Conservation (phyloP, 2,888 invertebrate species). For the Lumbricus terrestris region DNA sequence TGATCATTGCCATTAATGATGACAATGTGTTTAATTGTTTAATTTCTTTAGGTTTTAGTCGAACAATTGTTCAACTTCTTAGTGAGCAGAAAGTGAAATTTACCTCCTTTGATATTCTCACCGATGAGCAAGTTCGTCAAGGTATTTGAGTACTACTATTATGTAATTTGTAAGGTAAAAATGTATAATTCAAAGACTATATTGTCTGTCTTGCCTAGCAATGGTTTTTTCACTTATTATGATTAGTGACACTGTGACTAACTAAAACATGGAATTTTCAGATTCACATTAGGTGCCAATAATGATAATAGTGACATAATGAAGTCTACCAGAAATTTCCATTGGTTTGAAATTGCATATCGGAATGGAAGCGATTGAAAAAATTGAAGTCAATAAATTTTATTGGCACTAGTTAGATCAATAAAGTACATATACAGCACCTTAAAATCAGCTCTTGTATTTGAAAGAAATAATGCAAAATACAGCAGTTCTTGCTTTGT, state of each 20-base stretch:
- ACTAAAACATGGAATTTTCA: background rate
- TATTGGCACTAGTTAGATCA: background rate
- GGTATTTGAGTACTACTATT: conserved; percentile 43
- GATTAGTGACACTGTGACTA: background rate
- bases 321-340: background rate
- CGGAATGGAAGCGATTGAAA: background rate
- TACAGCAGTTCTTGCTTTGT: no score
- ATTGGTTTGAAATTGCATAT: no score
- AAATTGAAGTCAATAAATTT: background rate
- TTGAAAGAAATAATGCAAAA: no score
- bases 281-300: background rate
- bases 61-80: conserved; percentile 75
- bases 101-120: conserved; percentile 63
- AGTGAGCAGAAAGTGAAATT: conserved; percentile 63
- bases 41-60: conserved; percentile 63
- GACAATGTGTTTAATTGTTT: background rate
- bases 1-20: background rate
- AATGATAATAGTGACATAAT: background rate
- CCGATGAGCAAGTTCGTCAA: conserved; percentile 62
- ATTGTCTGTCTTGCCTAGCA: background rate
- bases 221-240: background rate
- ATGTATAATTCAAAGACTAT: background rate
- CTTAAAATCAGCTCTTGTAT: no score
- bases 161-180: background rate
- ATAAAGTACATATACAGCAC: no score